Evolutionary conservation across 2,888 invertebrate genomes (phyloP).

Genomic region (Coleophora deauratella): DNA sequence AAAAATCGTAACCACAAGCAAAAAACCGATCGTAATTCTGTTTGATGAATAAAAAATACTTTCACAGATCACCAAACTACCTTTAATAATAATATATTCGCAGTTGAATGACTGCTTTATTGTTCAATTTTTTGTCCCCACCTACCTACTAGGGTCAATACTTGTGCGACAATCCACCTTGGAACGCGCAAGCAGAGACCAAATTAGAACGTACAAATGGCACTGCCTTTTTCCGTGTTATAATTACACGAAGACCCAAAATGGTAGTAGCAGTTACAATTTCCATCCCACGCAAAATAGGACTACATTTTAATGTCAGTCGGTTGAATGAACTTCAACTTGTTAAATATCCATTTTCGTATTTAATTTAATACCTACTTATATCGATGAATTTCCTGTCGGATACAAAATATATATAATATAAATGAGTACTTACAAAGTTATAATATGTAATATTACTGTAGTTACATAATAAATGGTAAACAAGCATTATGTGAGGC

Average conservation of each 20-base stretch:
- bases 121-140: constrained; percentile 38
- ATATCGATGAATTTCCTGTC: too few species aligned
- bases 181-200: constrained; percentile 27
- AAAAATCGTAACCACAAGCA: constrained; percentile 42
- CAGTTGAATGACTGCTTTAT: constrained; percentile 52
- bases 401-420: too few species aligned
- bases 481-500: constrained; percentile 3
- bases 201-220: constrained; percentile 27
- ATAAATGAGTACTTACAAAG: not conserved
- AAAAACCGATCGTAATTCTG: constrained; percentile 24
- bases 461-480: not conserved
- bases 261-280: constrained; percentile 21
- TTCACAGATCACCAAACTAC: constrained; percentile 24
- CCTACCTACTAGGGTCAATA: constrained; percentile 23
- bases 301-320: constrained; percentile 27
- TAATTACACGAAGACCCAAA: constrained; percentile 36
- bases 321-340: constrained; percentile 28
- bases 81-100: constrained; percentile 35
- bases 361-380: too few species aligned
- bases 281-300: constrained; percentile 36
- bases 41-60: constrained; percentile 21
- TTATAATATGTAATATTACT: too few species aligned
- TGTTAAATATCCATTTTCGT: not conserved
- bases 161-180: constrained; percentile 30
- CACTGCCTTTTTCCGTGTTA: constrained; percentile 24